Conservation (phyloP, 2,113 vertebrate genomes). For the Apistogramma diplotaenia region DNA sequence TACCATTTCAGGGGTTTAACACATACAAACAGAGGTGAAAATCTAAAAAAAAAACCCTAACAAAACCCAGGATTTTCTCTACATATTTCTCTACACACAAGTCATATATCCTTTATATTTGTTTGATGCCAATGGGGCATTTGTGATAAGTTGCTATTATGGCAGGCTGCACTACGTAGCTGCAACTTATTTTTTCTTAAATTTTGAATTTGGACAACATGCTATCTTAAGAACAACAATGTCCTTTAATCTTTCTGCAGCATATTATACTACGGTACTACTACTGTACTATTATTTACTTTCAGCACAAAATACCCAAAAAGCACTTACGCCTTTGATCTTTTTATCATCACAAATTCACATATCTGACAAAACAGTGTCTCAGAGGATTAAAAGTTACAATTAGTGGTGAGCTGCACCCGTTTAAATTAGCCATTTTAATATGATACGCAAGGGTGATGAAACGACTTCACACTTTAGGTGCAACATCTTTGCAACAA, state of each 20-base stretch:
- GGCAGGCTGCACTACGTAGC: neutral
- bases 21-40: slow-evolving; percentile 32
- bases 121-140: neutral
- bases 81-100: slow-evolving; percentile 16
- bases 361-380: neutral
- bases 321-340: neutral
- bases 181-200: no score
- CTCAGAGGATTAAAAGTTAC: neutral
- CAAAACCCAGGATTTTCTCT: slow-evolving; percentile 5
- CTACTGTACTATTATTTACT: neutral
- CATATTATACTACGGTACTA: neutral
- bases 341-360: neutral
- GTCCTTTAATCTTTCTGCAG: neutral
- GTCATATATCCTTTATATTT: neutral
- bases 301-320: neutral
- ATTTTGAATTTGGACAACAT: neutral
- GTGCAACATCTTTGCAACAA: slow-evolving; percentile 29
- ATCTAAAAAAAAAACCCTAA: slow-evolving; percentile 1
- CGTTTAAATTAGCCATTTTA: neutral
- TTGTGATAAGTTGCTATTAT: neutral
- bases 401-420: neutral
- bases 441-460: slow-evolving; percentile 2
- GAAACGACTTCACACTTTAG: slow-evolving; percentile 33
- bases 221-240: neutral
- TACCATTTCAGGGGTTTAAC: slow-evolving; percentile 58